Conservation (phyloP, 2,113 vertebrate species). For the Phylloscopus whistleri region DNA sequence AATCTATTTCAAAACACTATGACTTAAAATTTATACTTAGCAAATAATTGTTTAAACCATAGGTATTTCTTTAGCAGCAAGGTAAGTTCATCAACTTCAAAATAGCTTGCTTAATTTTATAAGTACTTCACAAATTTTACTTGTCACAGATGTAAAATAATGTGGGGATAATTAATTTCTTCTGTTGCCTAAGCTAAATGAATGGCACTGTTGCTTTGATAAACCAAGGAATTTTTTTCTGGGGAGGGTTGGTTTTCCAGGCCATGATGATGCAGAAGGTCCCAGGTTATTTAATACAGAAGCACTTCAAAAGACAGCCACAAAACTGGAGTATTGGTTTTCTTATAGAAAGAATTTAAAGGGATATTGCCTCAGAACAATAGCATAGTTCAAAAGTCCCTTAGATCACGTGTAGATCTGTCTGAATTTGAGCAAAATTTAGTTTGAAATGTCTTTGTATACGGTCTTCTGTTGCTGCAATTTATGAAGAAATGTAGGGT, state of each 20-base stretch:
- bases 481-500: background rate
- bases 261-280: background rate
- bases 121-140: background rate
- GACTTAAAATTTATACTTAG: background rate
- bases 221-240: background rate
- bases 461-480: background rate
- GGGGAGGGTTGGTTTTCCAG: background rate
- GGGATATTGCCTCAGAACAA: background rate
- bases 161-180: background rate
- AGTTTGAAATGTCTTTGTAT: background rate
- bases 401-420: background rate
- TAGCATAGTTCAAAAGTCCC: background rate
- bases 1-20: background rate
- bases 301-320: background rate
- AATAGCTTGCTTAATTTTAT: background rate
- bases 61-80: background rate
- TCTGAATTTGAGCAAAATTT: background rate
- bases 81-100: background rate
- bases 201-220: fast-evolving
- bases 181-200: background rate
- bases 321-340: background rate
- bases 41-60: background rate
- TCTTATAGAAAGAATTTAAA: background rate
- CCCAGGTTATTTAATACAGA: background rate
- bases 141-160: background rate